Evolutionary conservation across 2,797 vertebrate genomes (phyloP).

Genomic region (Chloroceryle inda): DNA sequence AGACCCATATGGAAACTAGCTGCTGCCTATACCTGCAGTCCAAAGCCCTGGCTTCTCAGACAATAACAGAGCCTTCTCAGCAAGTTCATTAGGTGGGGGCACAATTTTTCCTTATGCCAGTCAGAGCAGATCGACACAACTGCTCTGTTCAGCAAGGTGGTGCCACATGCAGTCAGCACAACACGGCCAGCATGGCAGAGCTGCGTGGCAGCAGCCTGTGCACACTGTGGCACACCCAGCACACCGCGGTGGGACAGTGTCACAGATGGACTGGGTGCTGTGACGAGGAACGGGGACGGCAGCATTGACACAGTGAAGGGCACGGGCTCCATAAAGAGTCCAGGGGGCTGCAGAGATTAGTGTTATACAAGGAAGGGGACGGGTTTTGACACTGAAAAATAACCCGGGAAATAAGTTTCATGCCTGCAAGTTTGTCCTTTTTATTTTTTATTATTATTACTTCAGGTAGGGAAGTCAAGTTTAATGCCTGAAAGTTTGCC

Average conservation of each 20-base stretch:
- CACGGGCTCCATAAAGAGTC: no score
- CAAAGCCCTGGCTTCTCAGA: neutral
- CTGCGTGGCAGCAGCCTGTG: accelerated
- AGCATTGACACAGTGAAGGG: neutral
- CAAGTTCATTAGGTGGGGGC: neutral
- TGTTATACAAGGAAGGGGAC: neutral
- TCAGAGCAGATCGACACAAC: neutral
- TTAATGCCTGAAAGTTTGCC: neutral
- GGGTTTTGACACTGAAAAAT: neutral
- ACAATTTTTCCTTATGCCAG: neutral
- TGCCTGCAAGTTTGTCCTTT: neutral
- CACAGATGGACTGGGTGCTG: accelerated
- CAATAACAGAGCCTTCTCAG: neutral
- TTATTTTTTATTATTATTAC: neutral
- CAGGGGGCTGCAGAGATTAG: neutral
- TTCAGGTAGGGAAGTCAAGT: neutral
- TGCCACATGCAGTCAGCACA: neutral
- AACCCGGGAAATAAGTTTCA: neutral
- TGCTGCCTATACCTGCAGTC: neutral
- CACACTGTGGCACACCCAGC: neutral
- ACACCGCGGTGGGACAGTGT: neutral
- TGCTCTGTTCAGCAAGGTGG: neutral
- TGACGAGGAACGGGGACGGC: neutral
- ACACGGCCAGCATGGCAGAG: accelerated
- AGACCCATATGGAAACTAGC: neutral